Conservation (phyloP, 2,888 invertebrate species). For the Galeopsomyia nigrocyanea region DNA sequence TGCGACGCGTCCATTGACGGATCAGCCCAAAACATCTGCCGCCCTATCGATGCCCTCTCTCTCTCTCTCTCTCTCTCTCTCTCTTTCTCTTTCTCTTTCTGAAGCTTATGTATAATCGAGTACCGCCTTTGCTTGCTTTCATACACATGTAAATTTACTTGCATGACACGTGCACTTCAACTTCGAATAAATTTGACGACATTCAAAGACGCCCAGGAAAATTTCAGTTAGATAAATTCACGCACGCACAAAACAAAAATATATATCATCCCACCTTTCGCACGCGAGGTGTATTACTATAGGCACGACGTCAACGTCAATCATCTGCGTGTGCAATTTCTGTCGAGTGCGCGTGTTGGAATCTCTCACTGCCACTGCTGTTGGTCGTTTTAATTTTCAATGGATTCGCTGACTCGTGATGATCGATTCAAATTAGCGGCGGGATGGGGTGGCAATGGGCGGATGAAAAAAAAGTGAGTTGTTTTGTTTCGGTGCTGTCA, state of each 20-base stretch:
- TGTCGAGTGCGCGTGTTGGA: neutral
- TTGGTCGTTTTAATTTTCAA: constrained; percentile 43
- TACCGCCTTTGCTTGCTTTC: too few species aligned
- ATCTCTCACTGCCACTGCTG: neutral
- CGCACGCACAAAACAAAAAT: neutral
- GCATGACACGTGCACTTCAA: too few species aligned
- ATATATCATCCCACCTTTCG: constrained; percentile 18
- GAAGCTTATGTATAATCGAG: too few species aligned
- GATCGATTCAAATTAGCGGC: constrained; percentile 50
- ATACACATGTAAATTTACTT: too few species aligned
- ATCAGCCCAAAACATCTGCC: constrained; percentile 48
- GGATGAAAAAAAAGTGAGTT: constrained; percentile 8
- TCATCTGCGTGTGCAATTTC: constrained; percentile 32
- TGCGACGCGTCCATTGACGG: constrained; percentile 32
- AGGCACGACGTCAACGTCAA: constrained; percentile 48
- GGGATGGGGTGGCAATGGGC: constrained; percentile 6
- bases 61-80: neutral
- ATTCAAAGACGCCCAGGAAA: too few species aligned
- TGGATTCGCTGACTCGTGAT: constrained; percentile 51
- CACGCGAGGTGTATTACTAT: constrained; percentile 26
- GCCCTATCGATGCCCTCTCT: constrained; percentile 46
- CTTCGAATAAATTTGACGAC: too few species aligned
- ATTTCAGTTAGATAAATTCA: too few species aligned
- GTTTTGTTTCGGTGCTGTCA: constrained; percentile 43
- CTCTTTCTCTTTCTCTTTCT: too few species aligned